A percentile compares a stretch with the other conserved stretches of the same genome.
Evolutionary conservation across 2,797 vertebrate species (phyloP).

Genomic region (Hoplostethus mediterraneus): DNA sequence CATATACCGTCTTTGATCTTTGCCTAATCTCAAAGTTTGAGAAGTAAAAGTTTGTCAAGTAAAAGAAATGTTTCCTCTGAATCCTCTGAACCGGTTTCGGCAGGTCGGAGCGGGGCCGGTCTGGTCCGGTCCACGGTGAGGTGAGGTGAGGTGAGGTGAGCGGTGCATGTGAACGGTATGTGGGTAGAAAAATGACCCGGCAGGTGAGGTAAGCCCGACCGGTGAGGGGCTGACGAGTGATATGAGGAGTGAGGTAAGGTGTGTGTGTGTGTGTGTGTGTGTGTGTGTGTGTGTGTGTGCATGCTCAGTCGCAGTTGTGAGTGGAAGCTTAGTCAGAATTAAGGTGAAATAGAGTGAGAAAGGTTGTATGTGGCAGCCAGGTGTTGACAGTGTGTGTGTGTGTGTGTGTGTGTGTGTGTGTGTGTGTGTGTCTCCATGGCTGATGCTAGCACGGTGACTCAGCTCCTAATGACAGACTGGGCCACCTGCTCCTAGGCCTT

Average conservation of each 20-base stretch:
- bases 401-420: conserved; percentile 23
- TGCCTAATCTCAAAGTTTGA: no score
- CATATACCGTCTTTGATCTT: no score
- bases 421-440: conserved; percentile 1
- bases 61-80: not conserved
- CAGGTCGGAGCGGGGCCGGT: no score
- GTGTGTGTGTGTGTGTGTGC: conserved; percentile 25
- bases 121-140: not conserved
- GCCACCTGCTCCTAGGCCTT: conserved; percentile 67
- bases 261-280: conserved; percentile 22
- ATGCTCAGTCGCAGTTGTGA: not conserved
- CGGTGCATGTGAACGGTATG: not conserved
- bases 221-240: conserved; percentile 52
- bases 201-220: conserved; percentile 52
- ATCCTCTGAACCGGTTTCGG: not conserved
- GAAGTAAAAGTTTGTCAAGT: no score
- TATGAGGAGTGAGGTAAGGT: conserved; percentile 32
- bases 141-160: not conserved
- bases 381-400: conserved; percentile 47
- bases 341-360: conserved; percentile 48
- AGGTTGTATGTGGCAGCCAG: conserved; percentile 53
- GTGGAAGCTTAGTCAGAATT: conserved; percentile 4
- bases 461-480: conserved; percentile 78
- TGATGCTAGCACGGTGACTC: conserved; percentile 61
- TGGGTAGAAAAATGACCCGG: conserved; percentile 52